Base-by-base conservation (phyloP, 2,797 vertebrate genomes). In the Lepilemur septentrionalis region DNA sequence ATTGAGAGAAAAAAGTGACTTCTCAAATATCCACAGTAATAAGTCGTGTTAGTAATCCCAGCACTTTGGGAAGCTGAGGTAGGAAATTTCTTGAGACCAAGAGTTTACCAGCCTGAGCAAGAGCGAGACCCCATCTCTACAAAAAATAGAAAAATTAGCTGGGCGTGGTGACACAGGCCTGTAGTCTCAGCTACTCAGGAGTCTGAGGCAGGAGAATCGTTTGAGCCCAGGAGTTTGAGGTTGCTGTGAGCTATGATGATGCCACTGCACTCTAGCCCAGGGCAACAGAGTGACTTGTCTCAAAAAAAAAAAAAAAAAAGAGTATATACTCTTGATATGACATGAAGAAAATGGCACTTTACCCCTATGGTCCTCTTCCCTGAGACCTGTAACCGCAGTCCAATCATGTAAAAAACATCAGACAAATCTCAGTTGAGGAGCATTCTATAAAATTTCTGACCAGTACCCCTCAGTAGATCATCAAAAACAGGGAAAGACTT, bases 361-460 rank as follows among this genome's bases (percentile, higher is more conserved):
- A 38, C 3, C 70, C 94, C 61, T 57, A 20, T 48, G 59, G 1
- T 73, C 81, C 61, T 84, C 75, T 14, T 93, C 76, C 52, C 52
- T 32, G 30, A 93, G 75, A 59, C 46, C n/a, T 57, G 14, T 30
- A 82, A 43, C 30, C 38, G 14, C 67, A 57, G 78, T 80, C 59
- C 81, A 82, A 76, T 72, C 43, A 59, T 35, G 32, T 88, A 76
- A 59, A 95, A 94, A 94, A 84, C 11, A 73, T 50, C 20, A 90
- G 72, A 43, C 13, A 59, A 67, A 61, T 93, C 50, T 84, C 48
- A 72, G 10, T 9, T 20, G 55, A 97, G 65, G 69, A 92, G 17
- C 50, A 59, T 72, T 87, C 67, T 94, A 48, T 25, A 48, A 81
- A 95, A 76, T 67, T 61, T 63, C 55, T 88, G 75, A 87, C 7